A percentile compares a stretch with the other conserved stretches of the same genome.
phyloP scores from a whole-genome alignment of 2,888 invertebrate genomes.

The Malachius bipustulatus region DNA sequence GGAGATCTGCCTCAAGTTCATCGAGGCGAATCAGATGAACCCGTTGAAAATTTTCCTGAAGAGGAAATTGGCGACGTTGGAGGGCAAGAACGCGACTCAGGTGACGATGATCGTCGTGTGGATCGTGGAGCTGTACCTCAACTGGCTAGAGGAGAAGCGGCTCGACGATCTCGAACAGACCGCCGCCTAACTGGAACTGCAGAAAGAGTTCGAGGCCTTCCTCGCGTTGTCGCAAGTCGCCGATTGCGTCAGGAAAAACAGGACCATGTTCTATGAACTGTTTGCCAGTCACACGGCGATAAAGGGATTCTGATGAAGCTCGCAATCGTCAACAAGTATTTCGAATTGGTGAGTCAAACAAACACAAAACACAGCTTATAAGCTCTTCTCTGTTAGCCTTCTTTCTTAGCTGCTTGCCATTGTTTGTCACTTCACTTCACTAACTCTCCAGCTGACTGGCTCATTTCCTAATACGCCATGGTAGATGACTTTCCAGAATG shows the following conservation, averaged over 20 bases:
- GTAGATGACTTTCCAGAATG: no score
- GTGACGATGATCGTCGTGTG: slow-evolving; percentile 89
- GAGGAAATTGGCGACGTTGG: slow-evolving; percentile 64
- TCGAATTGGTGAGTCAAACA: slow-evolving; percentile 58
- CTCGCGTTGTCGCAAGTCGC: slow-evolving; percentile 57
- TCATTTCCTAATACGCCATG: no score
- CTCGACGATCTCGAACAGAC: slow-evolving; percentile 35
- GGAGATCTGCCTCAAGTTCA: slow-evolving; percentile 84
- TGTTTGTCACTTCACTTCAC: no score
- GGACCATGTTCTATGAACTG: slow-evolving; percentile 74
- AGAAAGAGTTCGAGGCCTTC: slow-evolving; percentile 69
- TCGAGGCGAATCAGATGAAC: slow-evolving; percentile 64
- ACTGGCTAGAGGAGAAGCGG: slow-evolving; percentile 68
- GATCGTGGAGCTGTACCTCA: slow-evolving; percentile 86
- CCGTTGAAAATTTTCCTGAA: slow-evolving; percentile 82
- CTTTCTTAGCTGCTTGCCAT: no score
- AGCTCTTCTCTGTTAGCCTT: no score
- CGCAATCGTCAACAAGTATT: slow-evolving; percentile 81
- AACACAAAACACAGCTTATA: no score
- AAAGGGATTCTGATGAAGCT: slow-evolving; percentile 79
- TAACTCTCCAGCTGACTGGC: no score
- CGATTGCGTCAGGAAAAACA: slow-evolving; percentile 71
- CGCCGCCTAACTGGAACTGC: slow-evolving; percentile 45
- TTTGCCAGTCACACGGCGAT: slow-evolving; percentile 92
- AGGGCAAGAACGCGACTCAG: slow-evolving; percentile 68